A percentile compares a stretch with the other conserved stretches of the same genome.
phyloP scores from a whole-genome alignment of 2,797 vertebrate genomes.

The Esox lucius region DNA sequence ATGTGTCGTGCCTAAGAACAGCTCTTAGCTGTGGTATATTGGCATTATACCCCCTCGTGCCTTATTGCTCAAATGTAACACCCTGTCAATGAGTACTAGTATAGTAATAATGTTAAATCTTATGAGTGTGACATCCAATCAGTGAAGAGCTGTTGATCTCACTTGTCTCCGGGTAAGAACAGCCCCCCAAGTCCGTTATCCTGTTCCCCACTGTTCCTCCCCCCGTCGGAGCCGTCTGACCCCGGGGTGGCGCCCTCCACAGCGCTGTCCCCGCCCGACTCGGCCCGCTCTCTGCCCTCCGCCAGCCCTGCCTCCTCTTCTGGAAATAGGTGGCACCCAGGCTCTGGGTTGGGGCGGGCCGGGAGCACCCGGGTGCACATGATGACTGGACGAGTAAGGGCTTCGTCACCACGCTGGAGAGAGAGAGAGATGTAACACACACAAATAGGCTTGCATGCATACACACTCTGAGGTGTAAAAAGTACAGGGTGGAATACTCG shows the following conservation, averaged over 20 bases:
- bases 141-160: constrained; percentile 52
- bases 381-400: constrained; percentile 70
- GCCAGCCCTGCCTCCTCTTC: constrained; percentile 78
- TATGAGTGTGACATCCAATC: neutral
- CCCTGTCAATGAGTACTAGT: too few relatives aligned
- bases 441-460: neutral
- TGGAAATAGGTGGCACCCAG: constrained; percentile 75
- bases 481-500: too few relatives aligned
- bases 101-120: too few relatives aligned
- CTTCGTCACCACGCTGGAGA: constrained; percentile 74
- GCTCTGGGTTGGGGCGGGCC: constrained; percentile 46
- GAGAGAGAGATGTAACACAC: neutral
- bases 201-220: constrained; percentile 74
- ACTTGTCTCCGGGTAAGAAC: constrained; percentile 88
- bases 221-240: constrained; percentile 80
- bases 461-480: neutral
- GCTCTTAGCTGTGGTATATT: too few relatives aligned
- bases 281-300: constrained; percentile 72
- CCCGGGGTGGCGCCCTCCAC: constrained; percentile 81
- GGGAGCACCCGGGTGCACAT: constrained; percentile 75
- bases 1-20: too few relatives aligned
- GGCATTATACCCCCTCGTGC: too few relatives aligned
- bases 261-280: constrained; percentile 91
- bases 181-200: constrained; percentile 76
- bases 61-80: too few relatives aligned